Percentiles rank a stretch among this genome's conserved stretches.
These are phyloP conservation scores for Perccottus glenii DNA, from an alignment of 2,113 vertebrate species.

Conservation along the genomic window DNA sequence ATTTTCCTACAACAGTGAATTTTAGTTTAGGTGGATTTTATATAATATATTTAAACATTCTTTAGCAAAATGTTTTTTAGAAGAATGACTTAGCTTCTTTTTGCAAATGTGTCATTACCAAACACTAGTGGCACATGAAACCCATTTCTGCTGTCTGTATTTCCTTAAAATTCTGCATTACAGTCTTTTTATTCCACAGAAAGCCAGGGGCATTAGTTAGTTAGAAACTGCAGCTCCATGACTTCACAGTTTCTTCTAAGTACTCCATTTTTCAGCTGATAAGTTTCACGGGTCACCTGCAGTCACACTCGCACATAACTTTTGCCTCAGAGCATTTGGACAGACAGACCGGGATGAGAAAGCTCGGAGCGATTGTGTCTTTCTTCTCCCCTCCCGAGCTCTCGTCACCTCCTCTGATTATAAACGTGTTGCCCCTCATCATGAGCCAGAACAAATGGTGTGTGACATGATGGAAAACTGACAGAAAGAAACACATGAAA, in stretches of 20 bases:
- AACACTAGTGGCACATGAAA: neutral
- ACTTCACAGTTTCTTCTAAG: slow-evolving; percentile 11
- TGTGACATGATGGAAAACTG: slow-evolving; percentile 10
- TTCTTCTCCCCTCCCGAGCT: neutral
- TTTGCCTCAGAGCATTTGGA: slow-evolving; percentile 50
- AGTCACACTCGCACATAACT: slow-evolving; percentile 33
- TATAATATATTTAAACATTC: neutral
- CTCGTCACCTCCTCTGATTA: slow-evolving; percentile 13
- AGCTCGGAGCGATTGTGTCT: slow-evolving; percentile 55
- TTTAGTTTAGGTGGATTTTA: no score
- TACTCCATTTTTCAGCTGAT: neutral
- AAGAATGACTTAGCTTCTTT: neutral
- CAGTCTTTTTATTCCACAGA: neutral
- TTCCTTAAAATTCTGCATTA: neutral
- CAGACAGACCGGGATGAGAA: neutral
- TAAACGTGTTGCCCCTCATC: neutral
- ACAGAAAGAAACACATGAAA: neutral
- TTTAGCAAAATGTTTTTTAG: neutral
- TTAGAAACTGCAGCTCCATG: slow-evolving; percentile 7
- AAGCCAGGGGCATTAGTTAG: slow-evolving; percentile 3
- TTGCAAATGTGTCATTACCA: neutral
- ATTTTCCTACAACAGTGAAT: no score
- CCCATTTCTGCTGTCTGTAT: neutral
- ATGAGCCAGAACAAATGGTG: slow-evolving; percentile 10
- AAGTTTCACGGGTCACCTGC: slow-evolving; percentile 21